These are phyloP conservation scores for Oenanthe melanoleuca DNA, from an alignment of 2,113 vertebrate genomes.

Conservation along the genomic window DNA sequence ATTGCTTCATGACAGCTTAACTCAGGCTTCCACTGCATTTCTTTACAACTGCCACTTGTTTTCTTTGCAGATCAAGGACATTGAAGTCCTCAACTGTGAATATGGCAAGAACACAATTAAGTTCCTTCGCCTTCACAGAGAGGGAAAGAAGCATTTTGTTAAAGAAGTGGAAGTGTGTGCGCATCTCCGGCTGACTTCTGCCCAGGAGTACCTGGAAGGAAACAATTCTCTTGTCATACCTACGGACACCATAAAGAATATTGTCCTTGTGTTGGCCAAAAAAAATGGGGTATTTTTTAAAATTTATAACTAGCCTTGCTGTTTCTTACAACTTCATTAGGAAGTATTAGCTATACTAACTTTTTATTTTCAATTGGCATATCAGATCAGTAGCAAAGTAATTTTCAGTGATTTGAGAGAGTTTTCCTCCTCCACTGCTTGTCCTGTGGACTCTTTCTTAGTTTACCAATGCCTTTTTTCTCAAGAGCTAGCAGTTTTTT, in stretches of 20 bases:
- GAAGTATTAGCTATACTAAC: background rate
- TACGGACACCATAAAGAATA: conserved; percentile 97
- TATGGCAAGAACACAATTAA: conserved; percentile 93
- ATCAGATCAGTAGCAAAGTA: background rate
- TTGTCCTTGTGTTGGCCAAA: conserved; percentile 89
- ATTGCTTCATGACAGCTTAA: background rate
- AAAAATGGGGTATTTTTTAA: conserved; percentile 83
- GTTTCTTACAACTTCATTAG: background rate
- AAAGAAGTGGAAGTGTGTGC: conserved; percentile 87
- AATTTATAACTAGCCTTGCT: background rate
- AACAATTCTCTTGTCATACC: conserved; percentile 93
- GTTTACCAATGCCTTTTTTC: background rate
- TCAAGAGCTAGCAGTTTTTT: background rate
- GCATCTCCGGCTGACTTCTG: conserved; percentile 84
- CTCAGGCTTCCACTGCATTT: background rate
- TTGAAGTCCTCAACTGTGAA: conserved; percentile 89
- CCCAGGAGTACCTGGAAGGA: conserved; percentile 86
- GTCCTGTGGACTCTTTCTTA: background rate
- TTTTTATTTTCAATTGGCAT: background rate
- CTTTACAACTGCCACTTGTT: background rate
- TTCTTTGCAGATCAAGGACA: conserved; percentile 74
- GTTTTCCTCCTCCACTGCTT: background rate
- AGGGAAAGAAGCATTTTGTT: conserved; percentile 82
- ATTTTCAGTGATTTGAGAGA: background rate
- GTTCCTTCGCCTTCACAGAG: conserved; percentile 81